Evolutionary conservation across 2,113 vertebrate species (phyloP), one percentile per base, ranked within the genome.

Genomic region (Hyla sarda): DNA sequence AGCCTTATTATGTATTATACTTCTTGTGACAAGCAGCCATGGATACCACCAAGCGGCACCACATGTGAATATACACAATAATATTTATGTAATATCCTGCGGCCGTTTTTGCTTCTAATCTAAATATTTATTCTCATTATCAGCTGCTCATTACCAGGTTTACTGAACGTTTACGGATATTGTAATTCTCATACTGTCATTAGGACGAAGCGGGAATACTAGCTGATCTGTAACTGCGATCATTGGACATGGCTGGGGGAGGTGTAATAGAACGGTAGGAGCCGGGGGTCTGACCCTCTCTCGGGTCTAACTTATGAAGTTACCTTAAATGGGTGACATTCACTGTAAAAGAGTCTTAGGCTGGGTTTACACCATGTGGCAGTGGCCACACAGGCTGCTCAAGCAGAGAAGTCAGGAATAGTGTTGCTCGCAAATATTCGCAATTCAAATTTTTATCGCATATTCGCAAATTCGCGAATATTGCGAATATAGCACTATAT

Each of bases 41-140:
- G n/a, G n/a, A n/a, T n/a, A n/a, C n/a, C n/a, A n/a, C n/a, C n/a
- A 41, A 5, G 41, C 41, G 41, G 41, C 8, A 8, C 8, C 41
- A 5, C 8, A 41, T 41, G 41, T 41, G 3, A 41, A 5, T 73
- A 73, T 21, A 73, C 69, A 45, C 23, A 10, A 48, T 74, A 25
- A 74, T 47, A 74, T 74, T 45, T n/a, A 25, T 47, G 47, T n/a
- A 74, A 74, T 74, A 47, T 47, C 11, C 19, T 13, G 19, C 23
- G n/a, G 23, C 37, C 21, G 7, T 74, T 48, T 47, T 56, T 9
- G 3, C 45, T 56, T 25, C 45, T 77, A 77, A 77, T 78, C 50
- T 50, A 56, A 56, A 78, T 78, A 78, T 78, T 78, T 78, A 54
- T 45, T 73, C 48, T 34, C 9, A 19, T 54, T 54, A 56, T 78